Percentiles rank a stretch among this genome's conserved stretches.
phyloP scores from a whole-genome alignment of 92 coral and sea anemone species.

The Zoanthus sansibaricus region DNA sequence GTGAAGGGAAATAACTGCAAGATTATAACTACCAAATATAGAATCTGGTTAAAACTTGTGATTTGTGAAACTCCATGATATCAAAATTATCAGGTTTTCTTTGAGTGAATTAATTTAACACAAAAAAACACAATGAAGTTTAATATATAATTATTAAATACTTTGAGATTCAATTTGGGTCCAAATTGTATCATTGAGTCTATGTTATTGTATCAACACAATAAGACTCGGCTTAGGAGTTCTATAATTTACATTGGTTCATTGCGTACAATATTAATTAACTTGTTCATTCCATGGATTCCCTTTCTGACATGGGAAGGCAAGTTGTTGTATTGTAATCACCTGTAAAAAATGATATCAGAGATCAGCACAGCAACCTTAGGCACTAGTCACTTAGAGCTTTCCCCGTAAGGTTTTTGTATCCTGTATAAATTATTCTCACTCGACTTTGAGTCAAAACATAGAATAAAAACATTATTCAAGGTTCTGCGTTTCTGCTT shows the following conservation, averaged over 20 bases:
- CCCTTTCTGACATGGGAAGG: conserved; percentile 26
- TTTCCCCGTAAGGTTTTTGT: conserved; percentile 10
- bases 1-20: too few relatives aligned
- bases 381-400: background rate
- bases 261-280: conserved; percentile 14
- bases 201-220: background rate
- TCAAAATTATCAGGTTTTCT: background rate
- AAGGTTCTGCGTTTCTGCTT: background rate
- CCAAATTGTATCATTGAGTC: background rate
- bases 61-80: background rate
- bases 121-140: too few relatives aligned
- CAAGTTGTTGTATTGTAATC: conserved; percentile 12
- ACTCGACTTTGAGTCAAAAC: background rate
- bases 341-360: conserved; percentile 26
- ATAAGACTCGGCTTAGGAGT: background rate
- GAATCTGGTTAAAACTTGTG: background rate
- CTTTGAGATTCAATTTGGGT: conserved; percentile 1
- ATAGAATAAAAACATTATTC: conserved; percentile 4
- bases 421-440: conserved; percentile 10
- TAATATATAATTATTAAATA: background rate
- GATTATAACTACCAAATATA: background rate
- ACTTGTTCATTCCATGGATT: conserved; percentile 2
- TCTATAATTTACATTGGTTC: conserved; percentile 8
- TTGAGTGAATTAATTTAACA: background rate
- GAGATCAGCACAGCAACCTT: conserved; percentile 28